Evolutionary conservation across 2,888 invertebrate species (phyloP).

Genomic region (Melanargia galathea): DNA sequence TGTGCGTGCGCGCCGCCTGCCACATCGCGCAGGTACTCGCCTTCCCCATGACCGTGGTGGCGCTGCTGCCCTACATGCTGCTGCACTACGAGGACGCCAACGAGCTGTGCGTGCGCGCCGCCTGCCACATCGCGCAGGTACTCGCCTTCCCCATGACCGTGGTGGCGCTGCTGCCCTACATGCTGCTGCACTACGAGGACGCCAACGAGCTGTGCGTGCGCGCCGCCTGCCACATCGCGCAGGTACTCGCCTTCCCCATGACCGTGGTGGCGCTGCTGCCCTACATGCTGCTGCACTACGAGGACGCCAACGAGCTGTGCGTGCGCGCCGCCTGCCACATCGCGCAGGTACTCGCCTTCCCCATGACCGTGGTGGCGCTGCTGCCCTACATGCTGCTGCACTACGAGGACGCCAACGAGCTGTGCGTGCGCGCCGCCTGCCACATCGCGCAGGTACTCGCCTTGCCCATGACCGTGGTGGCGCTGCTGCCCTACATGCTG

Average conservation of each 20-base stretch:
- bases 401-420: constrained; percentile 97
- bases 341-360: constrained; percentile 96
- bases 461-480: constrained; percentile 98
- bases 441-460: constrained; percentile 97
- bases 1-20: constrained; percentile 97
- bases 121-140: constrained; percentile 97
- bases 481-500: constrained; percentile 96
- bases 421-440: constrained; percentile 97
- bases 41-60: constrained; percentile 98
- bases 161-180: constrained; percentile 96
- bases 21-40: constrained; percentile 97
- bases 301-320: constrained; percentile 96
- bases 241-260: constrained; percentile 97
- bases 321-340: constrained; percentile 97
- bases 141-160: constrained; percentile 98
- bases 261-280: constrained; percentile 97
- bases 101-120: constrained; percentile 95
- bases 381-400: constrained; percentile 97
- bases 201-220: constrained; percentile 96
- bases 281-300: constrained; percentile 97
- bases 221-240: constrained; percentile 97
- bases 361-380: constrained; percentile 97
- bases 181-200: constrained; percentile 97
- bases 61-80: constrained; percentile 96
- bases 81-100: constrained; percentile 98